Conservation (phyloP, 2,113 vertebrate genomes). For the Lophochroa leadbeateri region DNA sequence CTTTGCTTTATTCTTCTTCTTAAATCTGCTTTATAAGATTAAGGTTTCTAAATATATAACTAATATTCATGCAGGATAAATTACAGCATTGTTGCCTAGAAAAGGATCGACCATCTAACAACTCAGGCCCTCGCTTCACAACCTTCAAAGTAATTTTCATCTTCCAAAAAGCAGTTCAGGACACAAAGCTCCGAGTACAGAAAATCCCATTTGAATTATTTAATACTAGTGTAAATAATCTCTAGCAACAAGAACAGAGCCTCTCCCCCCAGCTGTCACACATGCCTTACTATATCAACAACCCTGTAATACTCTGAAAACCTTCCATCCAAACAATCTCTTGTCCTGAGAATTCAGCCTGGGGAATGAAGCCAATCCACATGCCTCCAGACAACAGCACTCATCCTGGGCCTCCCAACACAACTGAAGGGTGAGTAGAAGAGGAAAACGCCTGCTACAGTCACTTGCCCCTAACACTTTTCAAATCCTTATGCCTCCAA, state of each 20-base stretch:
- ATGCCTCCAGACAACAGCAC: fast-evolving
- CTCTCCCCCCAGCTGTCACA: conserved; percentile 42
- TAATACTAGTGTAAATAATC: conserved; percentile 59
- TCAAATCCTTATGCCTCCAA: neutral
- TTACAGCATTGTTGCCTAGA: neutral
- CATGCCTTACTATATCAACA: conserved; percentile 32
- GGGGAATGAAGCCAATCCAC: neutral
- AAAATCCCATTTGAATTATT: conserved; percentile 63
- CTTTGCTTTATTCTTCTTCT: neutral
- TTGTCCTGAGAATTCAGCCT: neutral
- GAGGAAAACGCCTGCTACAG: neutral
- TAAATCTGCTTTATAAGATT: neutral
- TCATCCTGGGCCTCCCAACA: neutral
- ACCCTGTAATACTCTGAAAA: conserved; percentile 2
- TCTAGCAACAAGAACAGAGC: conserved; percentile 30
- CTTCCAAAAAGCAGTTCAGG: conserved; percentile 19
- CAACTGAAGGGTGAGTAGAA: fast-evolving
- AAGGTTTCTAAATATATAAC: neutral
- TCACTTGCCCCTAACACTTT: neutral
- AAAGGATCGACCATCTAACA: neutral
- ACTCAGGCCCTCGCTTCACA: neutral
- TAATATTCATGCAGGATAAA: neutral
- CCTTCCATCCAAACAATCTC: conserved; percentile 15
- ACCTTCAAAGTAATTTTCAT: neutral
- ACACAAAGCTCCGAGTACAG: neutral